Evolutionary conservation across 2,888 invertebrate genomes (phyloP).

Genomic region (Trissolcus japonicus): DNA sequence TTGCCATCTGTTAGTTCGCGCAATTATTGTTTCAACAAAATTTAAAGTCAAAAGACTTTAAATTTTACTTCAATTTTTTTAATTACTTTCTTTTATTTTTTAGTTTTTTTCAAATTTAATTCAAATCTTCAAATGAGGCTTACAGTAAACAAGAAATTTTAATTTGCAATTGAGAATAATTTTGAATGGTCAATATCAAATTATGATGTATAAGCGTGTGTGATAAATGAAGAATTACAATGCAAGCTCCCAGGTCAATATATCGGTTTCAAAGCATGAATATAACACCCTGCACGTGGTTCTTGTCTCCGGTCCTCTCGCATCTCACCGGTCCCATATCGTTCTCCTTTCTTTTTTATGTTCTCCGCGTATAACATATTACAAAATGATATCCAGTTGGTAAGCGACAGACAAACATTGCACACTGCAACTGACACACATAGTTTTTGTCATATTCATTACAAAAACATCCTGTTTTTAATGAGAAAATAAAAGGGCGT

Average conservation of each 20-base stretch:
- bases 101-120: neutral
- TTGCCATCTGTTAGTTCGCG: constrained; percentile 39
- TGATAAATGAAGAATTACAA: neutral
- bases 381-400: too few species aligned
- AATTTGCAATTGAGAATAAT: too few species aligned
- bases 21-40: neutral
- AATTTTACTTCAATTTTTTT: constrained; percentile 13
- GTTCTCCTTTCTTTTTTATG: too few species aligned
- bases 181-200: neutral
- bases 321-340: too few species aligned
- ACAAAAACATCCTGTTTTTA: too few species aligned
- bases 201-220: neutral
- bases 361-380: too few species aligned
- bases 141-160: too few species aligned
- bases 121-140: too few species aligned
- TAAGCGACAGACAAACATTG: neutral
- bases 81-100: neutral
- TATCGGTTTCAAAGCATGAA: constrained; percentile 16
- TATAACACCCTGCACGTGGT: constrained; percentile 30
- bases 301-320: constrained; percentile 1
- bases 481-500: too few species aligned
- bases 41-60: neutral
- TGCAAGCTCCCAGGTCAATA: constrained; percentile 3
- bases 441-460: too few species aligned
- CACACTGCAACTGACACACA: too few species aligned